These are phyloP conservation scores for Stenodema calcarata DNA, from an alignment of 2,888 invertebrate genomes.

Conservation along the genomic window DNA sequence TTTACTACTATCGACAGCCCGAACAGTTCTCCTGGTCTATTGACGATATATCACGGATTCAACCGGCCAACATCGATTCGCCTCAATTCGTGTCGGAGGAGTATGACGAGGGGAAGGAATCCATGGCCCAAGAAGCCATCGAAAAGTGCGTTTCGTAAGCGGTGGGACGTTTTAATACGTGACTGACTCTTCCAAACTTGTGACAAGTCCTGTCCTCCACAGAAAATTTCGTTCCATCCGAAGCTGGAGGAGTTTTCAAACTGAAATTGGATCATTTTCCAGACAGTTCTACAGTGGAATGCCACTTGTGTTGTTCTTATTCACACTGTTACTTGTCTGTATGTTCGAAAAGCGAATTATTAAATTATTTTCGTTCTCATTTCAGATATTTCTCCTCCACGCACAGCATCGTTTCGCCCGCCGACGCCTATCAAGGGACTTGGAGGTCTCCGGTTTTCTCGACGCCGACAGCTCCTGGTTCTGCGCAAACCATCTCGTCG, in stretches of 20 bases:
- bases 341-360: too few relatives aligned
- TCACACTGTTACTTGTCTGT: too few relatives aligned
- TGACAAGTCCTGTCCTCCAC: too few relatives aligned
- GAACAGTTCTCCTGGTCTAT: constrained; percentile 44
- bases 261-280: too few relatives aligned
- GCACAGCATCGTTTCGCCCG: constrained; percentile 26
- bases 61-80: constrained; percentile 32
- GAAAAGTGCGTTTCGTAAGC: constrained; percentile 31
- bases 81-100: constrained; percentile 1
- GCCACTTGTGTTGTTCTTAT: too few relatives aligned
- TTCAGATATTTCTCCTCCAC: constrained; percentile 44
- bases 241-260: too few relatives aligned
- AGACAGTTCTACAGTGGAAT: too few relatives aligned
- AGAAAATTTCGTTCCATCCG: too few relatives aligned
- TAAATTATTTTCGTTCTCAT: too few relatives aligned
- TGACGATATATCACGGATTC: constrained; percentile 34
- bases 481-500: neutral
- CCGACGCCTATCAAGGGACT: constrained; percentile 24
- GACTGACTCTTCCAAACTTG: too few relatives aligned
- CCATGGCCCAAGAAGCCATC: constrained; percentile 41
- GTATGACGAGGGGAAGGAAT: constrained; percentile 19
- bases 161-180: too few relatives aligned
- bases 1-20: neutral
- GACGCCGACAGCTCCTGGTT: constrained; percentile 15
- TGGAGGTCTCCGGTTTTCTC: constrained; percentile 24